Percentiles rank a stretch among this genome's conserved stretches.
These are phyloP conservation scores for Pipra filicauda DNA, from an alignment of 2,113 vertebrate species.

Conservation along the genomic window DNA sequence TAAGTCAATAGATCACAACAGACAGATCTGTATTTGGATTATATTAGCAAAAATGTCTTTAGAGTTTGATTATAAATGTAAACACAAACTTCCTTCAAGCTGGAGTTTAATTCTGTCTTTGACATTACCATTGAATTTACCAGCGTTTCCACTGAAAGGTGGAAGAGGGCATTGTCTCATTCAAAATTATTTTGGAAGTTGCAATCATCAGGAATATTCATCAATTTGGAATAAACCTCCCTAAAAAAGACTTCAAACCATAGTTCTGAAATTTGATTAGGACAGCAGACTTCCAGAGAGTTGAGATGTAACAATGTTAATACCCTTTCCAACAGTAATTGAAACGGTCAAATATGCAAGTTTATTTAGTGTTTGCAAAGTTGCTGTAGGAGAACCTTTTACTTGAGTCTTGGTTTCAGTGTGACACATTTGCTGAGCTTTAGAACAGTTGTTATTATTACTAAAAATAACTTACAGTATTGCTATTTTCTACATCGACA, in stretches of 20 bases:
- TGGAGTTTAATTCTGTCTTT: neutral
- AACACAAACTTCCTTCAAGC: neutral
- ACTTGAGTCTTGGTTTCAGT: neutral
- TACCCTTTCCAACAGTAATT: neutral
- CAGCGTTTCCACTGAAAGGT: neutral
- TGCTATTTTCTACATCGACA: slow-evolving; percentile 95
- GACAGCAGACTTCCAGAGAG: neutral
- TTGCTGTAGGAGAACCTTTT: neutral
- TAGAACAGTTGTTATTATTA: neutral
- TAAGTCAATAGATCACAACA: neutral
- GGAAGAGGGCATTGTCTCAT: neutral
- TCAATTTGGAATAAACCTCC: neutral
- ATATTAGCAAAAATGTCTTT: neutral
- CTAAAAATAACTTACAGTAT: slow-evolving; percentile 81
- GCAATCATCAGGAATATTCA: neutral
- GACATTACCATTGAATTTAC: neutral
- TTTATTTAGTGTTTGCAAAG: neutral
- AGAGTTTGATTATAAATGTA: neutral
- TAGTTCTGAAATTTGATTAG: neutral
- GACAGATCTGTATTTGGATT: neutral
- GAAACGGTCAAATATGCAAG: neutral
- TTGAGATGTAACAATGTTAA: neutral
- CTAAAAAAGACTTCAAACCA: neutral
- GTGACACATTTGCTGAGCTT: neutral
- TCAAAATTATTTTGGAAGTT: neutral